Evolutionary conservation across 1,140 invertebrate species (phyloP).

Genomic region (Drosophila tani): DNA sequence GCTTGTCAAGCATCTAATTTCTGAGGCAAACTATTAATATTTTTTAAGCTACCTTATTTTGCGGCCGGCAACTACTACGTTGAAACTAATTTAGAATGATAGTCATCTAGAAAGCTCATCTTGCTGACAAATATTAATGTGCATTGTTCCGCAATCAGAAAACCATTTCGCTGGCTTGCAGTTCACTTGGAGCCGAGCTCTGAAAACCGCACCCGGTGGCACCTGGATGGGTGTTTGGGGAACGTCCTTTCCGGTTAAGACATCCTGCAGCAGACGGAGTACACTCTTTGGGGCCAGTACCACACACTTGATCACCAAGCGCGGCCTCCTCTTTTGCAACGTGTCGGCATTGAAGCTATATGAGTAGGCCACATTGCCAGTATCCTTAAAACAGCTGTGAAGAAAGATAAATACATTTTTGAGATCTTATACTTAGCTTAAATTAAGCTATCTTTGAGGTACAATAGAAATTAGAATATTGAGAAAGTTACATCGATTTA

Average conservation of each 20-base stretch:
- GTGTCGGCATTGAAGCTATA: constrained; percentile 1
- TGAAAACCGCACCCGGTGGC: not conserved
- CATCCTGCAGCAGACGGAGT: constrained; percentile 1
- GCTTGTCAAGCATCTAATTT: not conserved
- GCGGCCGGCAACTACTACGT: not conserved
- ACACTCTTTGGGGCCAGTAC: constrained; percentile 5
- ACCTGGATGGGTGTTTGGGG: not conserved
- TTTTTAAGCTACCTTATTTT: not conserved
- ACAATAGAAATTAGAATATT: too few species aligned
- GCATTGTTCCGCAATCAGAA: not conserved
- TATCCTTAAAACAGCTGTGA: constrained; percentile 4
- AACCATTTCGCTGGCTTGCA: not conserved
- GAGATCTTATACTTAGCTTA: too few species aligned
- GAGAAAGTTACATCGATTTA: too few species aligned
- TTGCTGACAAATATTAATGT: not conserved
- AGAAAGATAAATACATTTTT: not conserved
- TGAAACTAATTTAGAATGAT: not conserved
- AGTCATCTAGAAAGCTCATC: not conserved
- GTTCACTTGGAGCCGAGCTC: constrained; percentile 18
- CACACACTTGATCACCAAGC: constrained; percentile 18
- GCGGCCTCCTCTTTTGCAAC: not conserved
- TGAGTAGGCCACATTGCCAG: constrained; percentile 14
- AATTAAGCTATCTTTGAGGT: too few species aligned
- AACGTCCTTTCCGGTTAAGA: constrained; percentile 19
- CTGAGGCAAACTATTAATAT: too few species aligned